phyloP scores from a whole-genome alignment of 2,888 invertebrate genomes.

The Cosmia pyralina region DNA sequence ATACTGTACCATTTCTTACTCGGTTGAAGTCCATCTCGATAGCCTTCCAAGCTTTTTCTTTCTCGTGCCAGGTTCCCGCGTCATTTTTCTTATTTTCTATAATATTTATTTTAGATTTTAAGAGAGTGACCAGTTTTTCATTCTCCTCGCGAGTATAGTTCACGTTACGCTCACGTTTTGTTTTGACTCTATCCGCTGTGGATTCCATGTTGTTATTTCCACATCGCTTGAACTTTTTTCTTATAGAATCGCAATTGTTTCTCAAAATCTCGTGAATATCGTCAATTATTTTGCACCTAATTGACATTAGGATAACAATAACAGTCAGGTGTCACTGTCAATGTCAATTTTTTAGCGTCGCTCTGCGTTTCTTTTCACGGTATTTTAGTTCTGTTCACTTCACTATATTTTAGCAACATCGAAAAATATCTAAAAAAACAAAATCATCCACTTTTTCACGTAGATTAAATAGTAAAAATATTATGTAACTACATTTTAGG shows the following conservation, averaged over 20 bases:
- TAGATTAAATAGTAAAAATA: neutral
- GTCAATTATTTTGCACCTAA: conserved; percentile 1
- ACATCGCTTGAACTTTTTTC: neutral
- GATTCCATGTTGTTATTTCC: conserved; percentile 16
- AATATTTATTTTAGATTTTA: conserved; percentile 13
- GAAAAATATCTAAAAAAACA: no score
- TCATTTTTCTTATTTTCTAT: conserved; percentile 35
- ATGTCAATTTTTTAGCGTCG: conserved; percentile 6
- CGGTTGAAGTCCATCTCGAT: conserved; percentile 26
- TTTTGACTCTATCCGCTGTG: conserved; percentile 21
- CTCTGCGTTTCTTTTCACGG: conserved; percentile 8
- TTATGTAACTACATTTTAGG: neutral
- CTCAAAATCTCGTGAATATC: neutral
- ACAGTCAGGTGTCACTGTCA: conserved; percentile 26
- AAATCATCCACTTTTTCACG: neutral
- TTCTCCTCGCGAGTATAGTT: conserved; percentile 31
- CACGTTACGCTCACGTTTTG: conserved; percentile 18
- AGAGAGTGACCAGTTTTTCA: conserved; percentile 13
- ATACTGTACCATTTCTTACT: neutral
- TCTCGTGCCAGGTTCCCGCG: conserved; percentile 18
- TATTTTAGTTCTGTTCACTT: neutral
- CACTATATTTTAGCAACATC: no score
- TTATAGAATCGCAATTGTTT: neutral
- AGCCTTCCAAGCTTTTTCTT: conserved; percentile 26
- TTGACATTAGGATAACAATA: conserved; percentile 10